Conservation (phyloP, 2,797 vertebrate species). For the Gila robusta region DNA sequence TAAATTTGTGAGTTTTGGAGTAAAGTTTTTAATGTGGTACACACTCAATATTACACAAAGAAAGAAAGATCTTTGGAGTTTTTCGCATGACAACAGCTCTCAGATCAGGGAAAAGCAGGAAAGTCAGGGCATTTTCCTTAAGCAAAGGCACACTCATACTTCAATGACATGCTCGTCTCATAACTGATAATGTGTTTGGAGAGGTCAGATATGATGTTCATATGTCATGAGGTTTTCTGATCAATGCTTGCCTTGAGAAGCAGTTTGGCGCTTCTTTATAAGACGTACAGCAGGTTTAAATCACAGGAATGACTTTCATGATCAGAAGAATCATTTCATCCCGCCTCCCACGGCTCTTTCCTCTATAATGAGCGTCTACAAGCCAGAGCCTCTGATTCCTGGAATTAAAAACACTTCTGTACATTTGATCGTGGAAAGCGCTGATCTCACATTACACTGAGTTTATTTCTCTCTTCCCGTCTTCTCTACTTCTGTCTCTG, state of each 20-base stretch:
- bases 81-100: not conserved
- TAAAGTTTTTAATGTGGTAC: conserved; percentile 65
- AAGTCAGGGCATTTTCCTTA: not conserved
- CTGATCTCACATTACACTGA: conserved; percentile 68
- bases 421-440: conserved; percentile 76
- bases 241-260: not conserved
- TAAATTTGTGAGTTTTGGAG: conserved; percentile 64
- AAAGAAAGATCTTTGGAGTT: conserved; percentile 20
- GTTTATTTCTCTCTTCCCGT: conserved; percentile 65
- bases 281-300: conserved; percentile 38
- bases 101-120: conserved; percentile 17
- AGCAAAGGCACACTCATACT: not conserved
- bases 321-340: conserved; percentile 26
- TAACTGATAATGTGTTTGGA: not conserved
- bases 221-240: not conserved
- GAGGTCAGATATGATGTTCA: not conserved
- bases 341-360: conserved; percentile 41
- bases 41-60: conserved; percentile 15
- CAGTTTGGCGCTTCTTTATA: not conserved
- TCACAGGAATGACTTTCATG: conserved; percentile 53
- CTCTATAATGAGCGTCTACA: conserved; percentile 78
- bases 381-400: conserved; percentile 77
- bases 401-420: conserved; percentile 80
- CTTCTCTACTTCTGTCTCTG: conserved; percentile 42
- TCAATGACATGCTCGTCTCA: not conserved